Evolutionary conservation across 2,888 invertebrate genomes (phyloP).

Genomic region (Tillus elongatus): DNA sequence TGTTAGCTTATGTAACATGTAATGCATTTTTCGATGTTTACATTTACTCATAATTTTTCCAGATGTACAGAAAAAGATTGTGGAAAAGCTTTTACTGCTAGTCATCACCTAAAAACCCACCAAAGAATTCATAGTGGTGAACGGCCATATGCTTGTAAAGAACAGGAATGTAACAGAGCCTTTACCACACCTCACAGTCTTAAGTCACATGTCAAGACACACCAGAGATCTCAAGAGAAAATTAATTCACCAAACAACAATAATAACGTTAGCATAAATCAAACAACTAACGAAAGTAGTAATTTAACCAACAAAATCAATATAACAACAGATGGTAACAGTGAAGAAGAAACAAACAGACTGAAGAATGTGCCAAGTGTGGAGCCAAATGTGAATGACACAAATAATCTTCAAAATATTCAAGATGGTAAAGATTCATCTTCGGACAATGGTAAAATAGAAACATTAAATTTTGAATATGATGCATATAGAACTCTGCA

Average conservation of each 20-base stretch:
- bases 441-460: too few species aligned
- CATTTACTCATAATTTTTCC: too few species aligned
- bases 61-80: constrained; percentile 78
- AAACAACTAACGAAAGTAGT: too few species aligned
- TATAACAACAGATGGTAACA: neutral
- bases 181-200: constrained; percentile 81
- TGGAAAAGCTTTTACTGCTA: constrained; percentile 87
- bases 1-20: too few species aligned
- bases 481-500: too few species aligned
- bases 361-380: too few species aligned
- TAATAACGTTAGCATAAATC: too few species aligned
- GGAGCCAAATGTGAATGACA: neutral
- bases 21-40: too few species aligned
- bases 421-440: neutral
- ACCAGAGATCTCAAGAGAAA: constrained; percentile 44
- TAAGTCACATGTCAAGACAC: constrained; percentile 69
- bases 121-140: constrained; percentile 70
- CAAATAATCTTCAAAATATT: neutral
- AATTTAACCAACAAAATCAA: too few species aligned
- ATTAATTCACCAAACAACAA: too few species aligned
- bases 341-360: constrained; percentile 3
- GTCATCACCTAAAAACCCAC: constrained; percentile 90
- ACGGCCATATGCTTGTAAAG: constrained; percentile 66
- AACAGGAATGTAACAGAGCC: constrained; percentile 59
- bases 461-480: too few species aligned